A percentile compares a stretch with the other conserved stretches of the same genome.
Conservation (phyloP, 2,797 vertebrate genomes). For the Pagetopsis macropterus region DNA sequence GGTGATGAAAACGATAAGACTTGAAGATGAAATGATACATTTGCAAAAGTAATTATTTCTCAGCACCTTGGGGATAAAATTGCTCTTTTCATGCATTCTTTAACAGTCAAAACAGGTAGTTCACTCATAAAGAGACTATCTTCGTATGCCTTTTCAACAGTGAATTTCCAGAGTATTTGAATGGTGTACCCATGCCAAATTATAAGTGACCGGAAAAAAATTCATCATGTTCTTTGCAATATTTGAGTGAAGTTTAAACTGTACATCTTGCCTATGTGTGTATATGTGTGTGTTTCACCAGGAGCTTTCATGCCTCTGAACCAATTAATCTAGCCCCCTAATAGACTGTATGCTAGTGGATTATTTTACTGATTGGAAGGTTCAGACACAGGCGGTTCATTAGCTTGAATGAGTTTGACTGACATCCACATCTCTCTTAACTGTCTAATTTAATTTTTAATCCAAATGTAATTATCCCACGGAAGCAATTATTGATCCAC, state of each 20-base stretch:
- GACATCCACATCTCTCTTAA: slow-evolving; percentile 58
- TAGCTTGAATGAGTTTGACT: slow-evolving; percentile 64
- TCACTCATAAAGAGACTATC: not conserved
- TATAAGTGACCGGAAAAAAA: slow-evolving; percentile 27
- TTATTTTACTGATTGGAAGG: slow-evolving; percentile 73
- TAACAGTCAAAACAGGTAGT: slow-evolving; percentile 20
- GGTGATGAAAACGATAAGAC: slow-evolving; percentile 15
- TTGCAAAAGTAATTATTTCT: slow-evolving; percentile 25
- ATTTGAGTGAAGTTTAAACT: slow-evolving; percentile 28
- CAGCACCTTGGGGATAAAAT: slow-evolving; percentile 14
- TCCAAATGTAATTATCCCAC: slow-evolving; percentile 64
- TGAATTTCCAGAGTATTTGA: slow-evolving; percentile 17
- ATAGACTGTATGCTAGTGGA: slow-evolving; percentile 68
- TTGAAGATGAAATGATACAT: not conserved
- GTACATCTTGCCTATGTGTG: slow-evolving; percentile 22
- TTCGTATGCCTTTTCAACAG: not conserved
- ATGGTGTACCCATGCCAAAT: slow-evolving; percentile 25
- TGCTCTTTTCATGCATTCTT: not conserved
- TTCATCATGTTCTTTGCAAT: slow-evolving; percentile 7
- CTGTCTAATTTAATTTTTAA: slow-evolving; percentile 71
- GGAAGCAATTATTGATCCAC: slow-evolving; percentile 59
- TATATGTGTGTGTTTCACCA: slow-evolving; percentile 32
- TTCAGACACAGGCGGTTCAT: slow-evolving; percentile 71
- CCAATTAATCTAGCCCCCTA: slow-evolving; percentile 72
- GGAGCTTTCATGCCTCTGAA: slow-evolving; percentile 55